phyloP scores from a whole-genome alignment of 2,797 vertebrate genomes.

The Pyrocephalus nanus region DNA sequence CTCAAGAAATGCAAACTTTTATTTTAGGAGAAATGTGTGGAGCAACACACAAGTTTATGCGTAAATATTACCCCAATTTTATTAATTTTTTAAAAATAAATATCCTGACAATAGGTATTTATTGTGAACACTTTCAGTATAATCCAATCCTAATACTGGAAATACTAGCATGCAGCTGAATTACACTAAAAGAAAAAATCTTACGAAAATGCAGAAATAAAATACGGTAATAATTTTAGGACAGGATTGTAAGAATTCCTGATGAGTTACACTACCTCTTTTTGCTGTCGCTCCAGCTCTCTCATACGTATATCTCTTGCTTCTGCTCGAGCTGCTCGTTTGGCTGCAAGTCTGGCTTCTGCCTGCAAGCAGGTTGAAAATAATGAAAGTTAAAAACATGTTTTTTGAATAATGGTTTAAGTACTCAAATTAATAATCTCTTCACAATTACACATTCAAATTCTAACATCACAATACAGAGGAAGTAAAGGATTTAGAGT shows the following conservation, averaged over 20 bases:
- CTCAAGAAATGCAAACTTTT: background rate
- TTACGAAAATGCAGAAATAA: background rate
- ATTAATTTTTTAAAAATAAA: background rate
- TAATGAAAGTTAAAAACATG: background rate
- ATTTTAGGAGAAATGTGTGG: background rate
- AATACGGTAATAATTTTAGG: background rate
- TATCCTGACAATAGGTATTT: background rate
- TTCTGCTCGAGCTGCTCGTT: slow-evolving; percentile 94
- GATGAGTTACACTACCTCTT: slow-evolving; percentile 83
- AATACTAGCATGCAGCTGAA: background rate
- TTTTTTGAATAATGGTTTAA: background rate
- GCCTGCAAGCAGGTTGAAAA: slow-evolving; percentile 79
- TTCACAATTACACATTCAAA: background rate
- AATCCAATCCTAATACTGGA: background rate
- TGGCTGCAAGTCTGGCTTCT: slow-evolving; percentile 95
- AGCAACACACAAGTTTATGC: background rate
- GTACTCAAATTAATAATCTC: background rate
- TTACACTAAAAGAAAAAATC: background rate
- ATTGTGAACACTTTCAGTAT: background rate
- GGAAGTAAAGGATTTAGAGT: background rate
- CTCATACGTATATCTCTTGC: slow-evolving; percentile 98
- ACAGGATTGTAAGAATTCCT: background rate
- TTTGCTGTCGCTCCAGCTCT: slow-evolving; percentile 95
- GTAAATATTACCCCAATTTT: background rate
- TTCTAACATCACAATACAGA: background rate